phyloP scores from a whole-genome alignment of 2,113 vertebrate species.

The Indicator maculatus region DNA sequence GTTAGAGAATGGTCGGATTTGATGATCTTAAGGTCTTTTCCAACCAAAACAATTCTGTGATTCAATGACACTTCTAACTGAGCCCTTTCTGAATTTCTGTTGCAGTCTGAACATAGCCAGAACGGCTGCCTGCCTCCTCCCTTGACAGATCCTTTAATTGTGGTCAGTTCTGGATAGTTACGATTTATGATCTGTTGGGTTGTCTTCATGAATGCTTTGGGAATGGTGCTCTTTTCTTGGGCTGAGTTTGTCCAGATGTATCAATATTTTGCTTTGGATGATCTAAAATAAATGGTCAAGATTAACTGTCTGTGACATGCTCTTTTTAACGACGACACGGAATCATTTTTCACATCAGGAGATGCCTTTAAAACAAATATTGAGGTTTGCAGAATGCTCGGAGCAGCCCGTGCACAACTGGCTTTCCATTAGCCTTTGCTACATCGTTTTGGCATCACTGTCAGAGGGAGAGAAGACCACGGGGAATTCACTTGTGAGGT shows the following conservation, averaged over 20 bases:
- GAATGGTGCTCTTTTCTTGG: slow-evolving; percentile 40
- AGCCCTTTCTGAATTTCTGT: background rate
- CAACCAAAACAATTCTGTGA: too few species aligned
- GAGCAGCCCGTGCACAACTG: background rate
- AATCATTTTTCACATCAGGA: background rate
- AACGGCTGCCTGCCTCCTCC: background rate
- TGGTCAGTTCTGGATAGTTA: slow-evolving; percentile 26
- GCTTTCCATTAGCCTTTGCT: slow-evolving; percentile 6
- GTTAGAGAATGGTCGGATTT: too few species aligned
- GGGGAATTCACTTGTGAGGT: background rate
- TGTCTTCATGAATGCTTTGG: slow-evolving; percentile 53
- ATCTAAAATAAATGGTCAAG: slow-evolving; percentile 67
- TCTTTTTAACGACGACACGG: slow-evolving; percentile 40
- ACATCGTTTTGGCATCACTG: background rate
- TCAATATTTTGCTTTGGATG: slow-evolving; percentile 72
- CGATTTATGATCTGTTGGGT: slow-evolving; percentile 64
- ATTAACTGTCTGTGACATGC: slow-evolving; percentile 52
- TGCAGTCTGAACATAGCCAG: background rate
- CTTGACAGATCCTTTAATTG: background rate
- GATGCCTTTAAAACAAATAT: background rate
- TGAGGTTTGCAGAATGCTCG: background rate
- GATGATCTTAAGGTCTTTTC: too few species aligned
- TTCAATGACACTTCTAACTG: slow-evolving; percentile 20
- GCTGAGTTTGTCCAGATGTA: slow-evolving; percentile 72
- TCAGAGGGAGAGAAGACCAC: background rate